phyloP scores from a whole-genome alignment of 2,113 vertebrate genomes.

The Gavia stellata region DNA sequence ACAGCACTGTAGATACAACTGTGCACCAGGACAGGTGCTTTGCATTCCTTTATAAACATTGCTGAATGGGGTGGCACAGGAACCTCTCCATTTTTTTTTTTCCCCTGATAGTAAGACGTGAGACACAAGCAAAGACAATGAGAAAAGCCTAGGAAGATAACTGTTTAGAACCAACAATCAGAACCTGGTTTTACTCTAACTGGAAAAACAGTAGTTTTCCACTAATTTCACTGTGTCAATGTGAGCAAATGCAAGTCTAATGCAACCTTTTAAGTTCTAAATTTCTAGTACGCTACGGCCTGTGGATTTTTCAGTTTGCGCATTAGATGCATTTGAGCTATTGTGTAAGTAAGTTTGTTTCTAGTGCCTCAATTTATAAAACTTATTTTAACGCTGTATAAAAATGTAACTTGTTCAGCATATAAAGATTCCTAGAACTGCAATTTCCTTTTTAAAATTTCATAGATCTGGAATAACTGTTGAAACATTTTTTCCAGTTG shows the following conservation, averaged over 20 bases:
- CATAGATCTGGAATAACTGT: background rate
- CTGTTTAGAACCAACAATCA: constrained; percentile 14
- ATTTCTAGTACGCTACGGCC: background rate
- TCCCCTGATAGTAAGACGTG: background rate
- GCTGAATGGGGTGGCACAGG: background rate
- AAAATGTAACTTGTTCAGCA: background rate
- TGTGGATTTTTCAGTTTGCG: background rate
- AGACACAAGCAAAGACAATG: background rate
- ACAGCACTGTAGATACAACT: rapidly evolving
- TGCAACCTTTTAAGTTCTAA: background rate
- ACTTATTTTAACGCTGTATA: background rate
- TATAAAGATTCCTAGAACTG: background rate
- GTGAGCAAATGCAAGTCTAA: constrained; percentile 11
- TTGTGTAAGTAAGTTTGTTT: background rate
- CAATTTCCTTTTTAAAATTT: background rate
- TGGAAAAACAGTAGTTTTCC: constrained; percentile 27
- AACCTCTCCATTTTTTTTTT: background rate
- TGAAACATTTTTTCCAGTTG: background rate
- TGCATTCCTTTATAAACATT: background rate
- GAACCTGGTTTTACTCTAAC: background rate
- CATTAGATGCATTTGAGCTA: background rate
- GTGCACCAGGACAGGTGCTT: background rate
- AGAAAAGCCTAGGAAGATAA: background rate
- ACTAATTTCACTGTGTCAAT: constrained; percentile 25
- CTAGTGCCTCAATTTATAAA: constrained; percentile 24